These are phyloP conservation scores for Dolichopus griseipennis DNA, from an alignment of 2,888 invertebrate genomes.

Conservation along the genomic window DNA sequence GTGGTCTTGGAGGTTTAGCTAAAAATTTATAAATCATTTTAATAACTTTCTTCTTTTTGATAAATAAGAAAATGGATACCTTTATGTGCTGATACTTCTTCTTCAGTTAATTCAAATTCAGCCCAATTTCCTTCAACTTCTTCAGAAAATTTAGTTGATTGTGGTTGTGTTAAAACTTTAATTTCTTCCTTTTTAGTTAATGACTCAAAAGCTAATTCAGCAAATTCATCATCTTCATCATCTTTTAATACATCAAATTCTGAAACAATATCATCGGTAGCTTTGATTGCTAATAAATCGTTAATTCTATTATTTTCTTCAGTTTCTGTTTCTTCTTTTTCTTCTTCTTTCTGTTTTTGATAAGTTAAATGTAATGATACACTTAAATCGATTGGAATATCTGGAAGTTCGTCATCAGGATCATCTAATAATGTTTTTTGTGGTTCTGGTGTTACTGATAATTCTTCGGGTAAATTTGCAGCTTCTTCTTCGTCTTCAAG, in stretches of 20 bases:
- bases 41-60: conserved; percentile 34
- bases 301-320: conserved; percentile 22
- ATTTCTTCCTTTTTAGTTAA: conserved; percentile 51
- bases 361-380: conserved; percentile 53
- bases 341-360: conserved; percentile 42
- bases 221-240: conserved; percentile 65
- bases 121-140: conserved; percentile 52
- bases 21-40: conserved; percentile 24
- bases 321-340: conserved; percentile 21
- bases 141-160: conserved; percentile 46
- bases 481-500: conserved; percentile 53
- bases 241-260: conserved; percentile 54
- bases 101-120: conserved; percentile 53
- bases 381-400: conserved; percentile 62
- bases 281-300: conserved; percentile 23
- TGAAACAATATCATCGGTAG: conserved; percentile 37
- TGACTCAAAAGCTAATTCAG: conserved; percentile 68
- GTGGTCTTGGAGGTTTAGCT: conserved; percentile 40
- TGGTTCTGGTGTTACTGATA: conserved; percentile 31
- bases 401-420: conserved; percentile 58
- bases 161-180: conserved; percentile 36
- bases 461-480: conserved; percentile 30
- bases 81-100: conserved; percentile 44
- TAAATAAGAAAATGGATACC: conserved; percentile 18
- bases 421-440: conserved; percentile 64